Base-by-base conservation (phyloP, 1,140 invertebrate genomes). In the Dysdera silvatica region DNA sequence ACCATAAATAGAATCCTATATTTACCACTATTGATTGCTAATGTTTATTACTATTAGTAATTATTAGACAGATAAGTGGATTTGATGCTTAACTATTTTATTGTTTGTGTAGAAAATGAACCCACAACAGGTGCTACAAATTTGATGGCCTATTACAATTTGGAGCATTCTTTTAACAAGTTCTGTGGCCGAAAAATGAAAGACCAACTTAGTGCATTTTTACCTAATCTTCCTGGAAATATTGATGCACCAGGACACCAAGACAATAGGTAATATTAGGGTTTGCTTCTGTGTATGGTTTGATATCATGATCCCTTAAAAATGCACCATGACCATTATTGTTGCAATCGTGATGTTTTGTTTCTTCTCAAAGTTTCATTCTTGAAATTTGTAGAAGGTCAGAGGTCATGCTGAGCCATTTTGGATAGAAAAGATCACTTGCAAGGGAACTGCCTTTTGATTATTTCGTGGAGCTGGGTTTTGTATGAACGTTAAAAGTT, bases 141-240 rank as follows among this genome's bases (percentile, higher is more conserved):
- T 83, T 85, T 98, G 76, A 95, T 98, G 88, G 85, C 85, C 69
- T 87, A 91, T 82, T 90, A 97, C 86, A 90, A 90, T 56, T 80
- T 98, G 43, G 92, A 97, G 79, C 93, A 97, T 78, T 93, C 93
- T 23, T 95, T 96, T 76, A 95, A 88, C 78, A 97, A 96, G 82
- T 96, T 96, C 78, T 95, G 91, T 80, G 91, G 92, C n/a, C 94
- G 95, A 74, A 96, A 93, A 70, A 82, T 95, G 5, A 95, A 95
- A 75, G 93, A 97, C 76, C 91, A 92, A 61, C 76, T 97, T 47
- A 95, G 91, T 35, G 92, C 93, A 16, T 97, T 98, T 76, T 79
- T 98, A 55, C 93, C 92, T 32, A 93, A 91, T 77, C 79, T 97
- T 61, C 94, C 94, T 62, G 93, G 93, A 29, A 91, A 94, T 59